Base-by-base conservation (phyloP, 2,797 vertebrate genomes). In the Acipenser transmontanus region DNA sequence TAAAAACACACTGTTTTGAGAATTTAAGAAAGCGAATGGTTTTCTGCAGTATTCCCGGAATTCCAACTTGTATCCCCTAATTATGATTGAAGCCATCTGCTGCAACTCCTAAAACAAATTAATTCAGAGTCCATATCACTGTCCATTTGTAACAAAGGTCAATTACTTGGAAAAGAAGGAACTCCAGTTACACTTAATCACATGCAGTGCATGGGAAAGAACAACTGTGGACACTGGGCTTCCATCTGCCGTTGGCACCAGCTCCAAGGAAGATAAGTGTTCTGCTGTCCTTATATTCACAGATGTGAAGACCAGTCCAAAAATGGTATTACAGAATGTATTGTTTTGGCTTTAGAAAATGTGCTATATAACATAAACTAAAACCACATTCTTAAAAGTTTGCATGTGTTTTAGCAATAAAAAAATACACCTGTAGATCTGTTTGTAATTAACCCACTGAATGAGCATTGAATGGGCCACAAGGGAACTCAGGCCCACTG, bases 101-200 rank as follows among this genome's bases (percentile, higher is more conserved):
- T 79, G 74, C 76, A 81, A 80, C 81, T 74, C 77, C 80, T 77
- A 83, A 83, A 85, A 77, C 78, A 82, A 79, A 84, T 59, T 76
- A 62, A 71, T 74, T 73, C 77, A 79, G 77, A 80, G 77, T 84
- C 81, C 78, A 71, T 79, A 85, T 81, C 84, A 81, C 81, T 80
- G 79, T 71, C 76, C 81, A 81, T 69, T 12, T 67, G 76, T 79
- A 81, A 86, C 79, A 68, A 71, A 82, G 65, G 74, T 34, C 34
- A 34, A 34, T 34, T 34, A 34, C 34, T 34, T 34, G 79, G 73
- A 59, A 65, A 76, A 84, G 74, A 75, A 81, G 77, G 75, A 79
- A 68, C 66, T 67, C 72, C 79, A 67, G 11, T 82, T 79, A 80
- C 76, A 81, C 79, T 85, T 81, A 85, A 81, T 86, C 76, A 81